Conservation (phyloP, 2,888 invertebrate species). For the Cordilura impudica region DNA sequence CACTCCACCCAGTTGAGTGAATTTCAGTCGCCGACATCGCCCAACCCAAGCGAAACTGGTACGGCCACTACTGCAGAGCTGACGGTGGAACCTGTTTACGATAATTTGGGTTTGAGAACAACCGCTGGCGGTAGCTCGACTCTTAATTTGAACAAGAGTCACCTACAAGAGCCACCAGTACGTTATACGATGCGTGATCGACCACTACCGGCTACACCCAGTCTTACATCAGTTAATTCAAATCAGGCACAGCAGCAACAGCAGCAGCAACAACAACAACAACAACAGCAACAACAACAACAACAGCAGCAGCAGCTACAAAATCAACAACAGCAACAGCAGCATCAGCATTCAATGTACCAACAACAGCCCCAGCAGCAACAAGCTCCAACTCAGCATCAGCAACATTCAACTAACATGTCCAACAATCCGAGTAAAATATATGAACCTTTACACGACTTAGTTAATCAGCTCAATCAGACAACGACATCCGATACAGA, state of each 20-base stretch:
- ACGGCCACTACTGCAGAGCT: slow-evolving; percentile 78
- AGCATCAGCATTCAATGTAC: slow-evolving; percentile 72
- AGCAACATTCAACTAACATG: slow-evolving; percentile 66
- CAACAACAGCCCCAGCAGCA: slow-evolving; percentile 77
- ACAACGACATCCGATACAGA: slow-evolving; percentile 73
- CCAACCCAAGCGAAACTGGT: slow-evolving; percentile 77
- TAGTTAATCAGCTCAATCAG: slow-evolving; percentile 69
- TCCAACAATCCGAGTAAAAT: slow-evolving; percentile 68
- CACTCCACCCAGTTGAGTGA: slow-evolving; percentile 64
- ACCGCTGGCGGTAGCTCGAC: slow-evolving; percentile 92
- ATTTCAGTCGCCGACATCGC: slow-evolving; percentile 73
- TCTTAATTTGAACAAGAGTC: slow-evolving; percentile 86
- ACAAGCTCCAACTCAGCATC: slow-evolving; percentile 66
- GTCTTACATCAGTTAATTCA: slow-evolving; percentile 69
- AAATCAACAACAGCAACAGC: slow-evolving; percentile 67
- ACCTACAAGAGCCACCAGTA: slow-evolving; percentile 70
- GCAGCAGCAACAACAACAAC: slow-evolving; percentile 66
- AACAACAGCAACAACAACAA: slow-evolving; percentile 74
- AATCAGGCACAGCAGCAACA: slow-evolving; percentile 66
- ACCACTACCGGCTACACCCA: slow-evolving; percentile 83
- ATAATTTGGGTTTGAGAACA: slow-evolving; percentile 89
- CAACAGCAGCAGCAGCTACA: slow-evolving; percentile 72
- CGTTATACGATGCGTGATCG: slow-evolving; percentile 82
- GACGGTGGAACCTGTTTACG: slow-evolving; percentile 90
- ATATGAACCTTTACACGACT: slow-evolving; percentile 77